Percentiles rank a stretch among this genome's conserved stretches.
Conservation (phyloP, 2,888 invertebrate genomes). For the Drosophila meridiana region DNA sequence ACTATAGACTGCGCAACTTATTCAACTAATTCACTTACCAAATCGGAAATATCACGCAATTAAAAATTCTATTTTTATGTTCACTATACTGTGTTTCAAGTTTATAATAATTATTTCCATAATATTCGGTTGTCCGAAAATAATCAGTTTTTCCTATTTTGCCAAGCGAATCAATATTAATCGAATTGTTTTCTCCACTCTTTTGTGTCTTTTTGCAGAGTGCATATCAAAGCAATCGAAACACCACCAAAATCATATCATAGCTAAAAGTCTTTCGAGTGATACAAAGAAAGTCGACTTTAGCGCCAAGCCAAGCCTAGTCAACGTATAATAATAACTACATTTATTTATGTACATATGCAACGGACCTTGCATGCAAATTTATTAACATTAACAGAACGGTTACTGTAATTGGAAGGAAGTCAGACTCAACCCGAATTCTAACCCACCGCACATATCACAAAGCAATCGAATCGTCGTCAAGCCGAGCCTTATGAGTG, state of each 20-base stretch:
- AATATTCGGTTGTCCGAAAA: neutral
- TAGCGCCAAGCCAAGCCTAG: slow-evolving; percentile 33
- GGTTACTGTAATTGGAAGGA: slow-evolving; percentile 8
- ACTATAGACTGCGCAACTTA: no score
- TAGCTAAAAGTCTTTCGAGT: slow-evolving; percentile 25
- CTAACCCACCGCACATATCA: slow-evolving; percentile 45
- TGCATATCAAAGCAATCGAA: slow-evolving; percentile 57
- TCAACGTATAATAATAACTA: slow-evolving; percentile 33
- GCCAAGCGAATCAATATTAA: neutral
- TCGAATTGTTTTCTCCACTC: slow-evolving; percentile 1
- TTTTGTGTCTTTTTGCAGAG: slow-evolving; percentile 58
- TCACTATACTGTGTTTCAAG: no score
- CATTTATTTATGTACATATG: slow-evolving; percentile 8
- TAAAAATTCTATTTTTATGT: no score
- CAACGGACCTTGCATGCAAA: neutral
- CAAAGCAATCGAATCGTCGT: slow-evolving; percentile 41
- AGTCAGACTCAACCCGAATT: slow-evolving; percentile 11
- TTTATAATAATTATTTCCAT: neutral
- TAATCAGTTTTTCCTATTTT: neutral
- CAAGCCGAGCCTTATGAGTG: slow-evolving; percentile 61
- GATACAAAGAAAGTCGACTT: slow-evolving; percentile 38
- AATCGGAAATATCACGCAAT: no score
- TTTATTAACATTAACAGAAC: slow-evolving; percentile 17
- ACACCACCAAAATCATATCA: slow-evolving; percentile 66
- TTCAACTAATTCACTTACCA: no score